Evolutionary conservation across 1,140 invertebrate genomes (phyloP).

Genomic region (Drosophila lacteicornis): DNA sequence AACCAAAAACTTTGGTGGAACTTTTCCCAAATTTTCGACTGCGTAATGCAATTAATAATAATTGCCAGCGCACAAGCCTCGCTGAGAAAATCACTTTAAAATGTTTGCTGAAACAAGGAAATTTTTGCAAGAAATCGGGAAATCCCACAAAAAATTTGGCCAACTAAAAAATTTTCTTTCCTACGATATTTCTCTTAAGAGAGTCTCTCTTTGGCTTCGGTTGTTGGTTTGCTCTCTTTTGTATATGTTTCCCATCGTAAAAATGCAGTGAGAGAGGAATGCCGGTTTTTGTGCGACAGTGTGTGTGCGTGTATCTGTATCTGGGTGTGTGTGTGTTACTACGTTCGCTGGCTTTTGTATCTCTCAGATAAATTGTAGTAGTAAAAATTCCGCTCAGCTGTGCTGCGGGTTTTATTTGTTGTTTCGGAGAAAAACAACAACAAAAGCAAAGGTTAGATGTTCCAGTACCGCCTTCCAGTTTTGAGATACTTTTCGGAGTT

Average conservation of each 20-base stretch:
- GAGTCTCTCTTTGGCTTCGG: conserved; percentile 5
- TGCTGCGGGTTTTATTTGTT: conserved; percentile 49
- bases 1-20: background rate
- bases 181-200: conserved; percentile 15
- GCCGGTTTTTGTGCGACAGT: conserved; percentile 54
- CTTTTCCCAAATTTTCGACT: conserved; percentile 5
- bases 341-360: conserved; percentile 58
- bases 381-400: conserved; percentile 76
- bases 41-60: conserved; percentile 20
- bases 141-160: conserved; percentile 15
- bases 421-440: conserved; percentile 13
- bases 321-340: conserved; percentile 42
- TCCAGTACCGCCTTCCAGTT: conserved; percentile 48
- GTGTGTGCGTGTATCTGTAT: background rate
- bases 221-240: conserved; percentile 5
- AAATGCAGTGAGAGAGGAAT: conserved; percentile 47
- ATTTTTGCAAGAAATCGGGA: conserved; percentile 24
- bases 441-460: conserved; percentile 35
- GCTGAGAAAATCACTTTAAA: conserved; percentile 15
- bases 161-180: background rate
- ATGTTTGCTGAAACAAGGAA: conserved; percentile 13
- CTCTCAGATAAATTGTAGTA: conserved; percentile 73
- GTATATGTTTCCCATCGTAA: background rate
- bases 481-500: conserved; percentile 40
- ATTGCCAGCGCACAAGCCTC: conserved; percentile 9